Base-by-base conservation (phyloP, 23 tunicate species). In the Phallusia fumigata region DNA sequence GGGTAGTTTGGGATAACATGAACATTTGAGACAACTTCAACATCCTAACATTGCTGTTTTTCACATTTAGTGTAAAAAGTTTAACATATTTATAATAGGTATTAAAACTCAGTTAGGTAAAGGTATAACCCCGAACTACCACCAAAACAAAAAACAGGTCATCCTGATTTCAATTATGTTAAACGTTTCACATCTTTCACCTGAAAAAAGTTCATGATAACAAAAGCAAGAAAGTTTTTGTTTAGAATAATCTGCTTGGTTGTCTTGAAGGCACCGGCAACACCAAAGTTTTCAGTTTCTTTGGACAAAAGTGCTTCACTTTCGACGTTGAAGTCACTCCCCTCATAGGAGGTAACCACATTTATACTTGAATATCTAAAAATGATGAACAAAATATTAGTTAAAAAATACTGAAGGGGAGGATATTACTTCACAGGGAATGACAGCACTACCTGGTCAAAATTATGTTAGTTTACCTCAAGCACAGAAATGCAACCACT, bases 131-230 rank as follows among this genome's bases (percentile, higher is more conserved):
- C 47, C 10, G 10, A 5, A 3, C 10, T 40, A 40, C 47, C 47
- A 3, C 10, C 10, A 40, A 5, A 40, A 3, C 47, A 40, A 10
- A 10, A 40, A 40, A 40, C 5, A 40, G 8, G 5, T 3, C 47
- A 40, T 40, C 47, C 47, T 40, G 47, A 40, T 6, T 28, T 31
- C 36, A 40, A 40, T 33, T 30, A 36, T 30, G 12, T 21, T 52
- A 16, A 26, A 53, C 16, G 28, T 77, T n/a, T n/a, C n/a, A n/a
- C n/a, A n/a, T n/a, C n/a, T n/a, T n/a, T n/a, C n/a, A 92, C 97
- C 89, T 92, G 97, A 35, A 87, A 82, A 34, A 92, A 85, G 79
- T 92, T 92, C 97, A 92, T 92, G 53, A 76, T 19, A 44, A 92
- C 97, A 84, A 92, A 92, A 22, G 92, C 76, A 8, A 92, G 73